A percentile compares a stretch with the other conserved stretches of the same genome.
phyloP scores from a whole-genome alignment of 2,113 vertebrate species.

The Empidonax alnorum region DNA sequence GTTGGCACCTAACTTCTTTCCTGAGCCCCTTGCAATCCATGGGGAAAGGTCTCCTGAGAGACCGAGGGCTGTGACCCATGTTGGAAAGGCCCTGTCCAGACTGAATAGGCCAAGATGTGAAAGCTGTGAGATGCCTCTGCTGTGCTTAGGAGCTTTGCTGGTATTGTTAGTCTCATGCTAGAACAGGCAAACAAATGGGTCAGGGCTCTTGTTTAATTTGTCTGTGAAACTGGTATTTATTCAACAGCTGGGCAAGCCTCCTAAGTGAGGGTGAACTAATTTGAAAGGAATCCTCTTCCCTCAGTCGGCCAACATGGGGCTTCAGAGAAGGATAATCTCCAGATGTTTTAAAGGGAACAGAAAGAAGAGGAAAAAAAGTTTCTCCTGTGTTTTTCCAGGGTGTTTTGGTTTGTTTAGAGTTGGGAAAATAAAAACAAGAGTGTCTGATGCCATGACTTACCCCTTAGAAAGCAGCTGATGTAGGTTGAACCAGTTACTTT shows the following conservation, averaged over 20 bases:
- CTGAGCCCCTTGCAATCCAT: not conserved
- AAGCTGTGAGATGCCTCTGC: not conserved
- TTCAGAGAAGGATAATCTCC: not conserved
- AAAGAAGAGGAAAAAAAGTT: not conserved
- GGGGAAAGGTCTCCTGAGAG: not conserved
- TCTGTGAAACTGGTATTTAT: not conserved
- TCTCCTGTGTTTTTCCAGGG: not conserved
- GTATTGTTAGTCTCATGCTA: not conserved
- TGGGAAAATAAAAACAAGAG: not conserved
- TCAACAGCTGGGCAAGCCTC: constrained; percentile 8
- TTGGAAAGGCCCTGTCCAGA: not conserved
- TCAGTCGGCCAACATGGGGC: not conserved
- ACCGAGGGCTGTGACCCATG: not conserved
- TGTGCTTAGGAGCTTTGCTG: not conserved
- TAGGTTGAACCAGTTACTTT: not conserved
- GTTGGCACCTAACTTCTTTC: not conserved
- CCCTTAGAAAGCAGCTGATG: not conserved
- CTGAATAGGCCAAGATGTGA: not conserved
- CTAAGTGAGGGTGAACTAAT: constrained; percentile 18
- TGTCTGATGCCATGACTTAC: not conserved
- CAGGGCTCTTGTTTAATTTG: constrained; percentile 1
- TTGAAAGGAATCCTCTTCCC: not conserved
- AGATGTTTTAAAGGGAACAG: not conserved
- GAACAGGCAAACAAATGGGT: not conserved
- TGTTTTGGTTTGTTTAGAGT: not conserved